Evolutionary conservation across 2,113 vertebrate species (phyloP).

Genomic region (Centrocercus urophasianus): DNA sequence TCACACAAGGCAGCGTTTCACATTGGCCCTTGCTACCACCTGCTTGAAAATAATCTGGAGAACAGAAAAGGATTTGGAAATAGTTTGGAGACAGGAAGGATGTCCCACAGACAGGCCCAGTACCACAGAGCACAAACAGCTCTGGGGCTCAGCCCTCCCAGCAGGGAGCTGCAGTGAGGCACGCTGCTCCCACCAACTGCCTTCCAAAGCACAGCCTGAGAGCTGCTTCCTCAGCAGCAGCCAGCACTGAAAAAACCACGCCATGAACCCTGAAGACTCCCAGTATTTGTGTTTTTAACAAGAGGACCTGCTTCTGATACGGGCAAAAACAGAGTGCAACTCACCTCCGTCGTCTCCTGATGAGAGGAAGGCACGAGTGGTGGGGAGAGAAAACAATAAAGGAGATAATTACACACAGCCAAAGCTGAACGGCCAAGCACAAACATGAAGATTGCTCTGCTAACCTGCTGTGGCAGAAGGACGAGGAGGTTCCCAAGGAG

Average conservation of each 20-base stretch:
- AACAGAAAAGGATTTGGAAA: background rate
- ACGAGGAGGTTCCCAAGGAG: background rate
- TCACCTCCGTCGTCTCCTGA: slow-evolving; percentile 49
- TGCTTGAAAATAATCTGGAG: background rate
- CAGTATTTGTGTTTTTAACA: no score
- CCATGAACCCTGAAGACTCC: background rate
- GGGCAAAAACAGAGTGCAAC: slow-evolving; percentile 16
- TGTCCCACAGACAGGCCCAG: background rate
- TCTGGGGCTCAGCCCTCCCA: background rate
- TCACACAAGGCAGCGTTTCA: background rate
- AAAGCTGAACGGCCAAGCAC: background rate
- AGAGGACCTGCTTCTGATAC: background rate
- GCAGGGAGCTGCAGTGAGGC: background rate
- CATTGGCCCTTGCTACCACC: background rate
- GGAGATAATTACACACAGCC: background rate
- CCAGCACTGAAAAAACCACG: background rate
- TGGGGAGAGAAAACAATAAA: background rate
- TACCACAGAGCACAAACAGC: background rate
- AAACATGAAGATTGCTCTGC: background rate
- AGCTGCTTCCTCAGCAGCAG: background rate
- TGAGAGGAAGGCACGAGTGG: background rate
- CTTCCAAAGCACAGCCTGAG: background rate
- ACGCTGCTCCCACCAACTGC: background rate
- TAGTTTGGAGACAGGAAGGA: background rate
- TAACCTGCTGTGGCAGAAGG: background rate